phyloP scores from a whole-genome alignment of 2,113 vertebrate species.

The Paradoxurus hermaphroditus region DNA sequence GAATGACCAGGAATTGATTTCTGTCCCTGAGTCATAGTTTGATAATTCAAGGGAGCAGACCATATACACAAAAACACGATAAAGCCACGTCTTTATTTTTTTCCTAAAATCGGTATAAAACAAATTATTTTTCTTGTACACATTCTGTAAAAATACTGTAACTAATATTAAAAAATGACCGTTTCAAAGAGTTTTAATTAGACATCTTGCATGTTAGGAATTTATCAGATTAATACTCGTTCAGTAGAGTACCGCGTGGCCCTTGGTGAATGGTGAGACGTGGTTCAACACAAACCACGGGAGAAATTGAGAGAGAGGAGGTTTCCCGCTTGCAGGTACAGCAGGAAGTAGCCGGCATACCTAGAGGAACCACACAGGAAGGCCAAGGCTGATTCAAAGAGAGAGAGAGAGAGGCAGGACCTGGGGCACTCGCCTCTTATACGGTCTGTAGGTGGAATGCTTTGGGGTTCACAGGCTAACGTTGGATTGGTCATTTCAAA shows the following conservation, averaged over 20 bases:
- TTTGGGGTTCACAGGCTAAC: background rate
- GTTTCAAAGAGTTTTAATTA: background rate
- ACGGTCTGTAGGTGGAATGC: background rate
- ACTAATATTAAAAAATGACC: background rate
- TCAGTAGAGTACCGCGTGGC: background rate
- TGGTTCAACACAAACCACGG: background rate
- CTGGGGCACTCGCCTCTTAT: background rate
- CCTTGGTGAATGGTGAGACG: background rate
- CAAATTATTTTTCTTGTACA: background rate
- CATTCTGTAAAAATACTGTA: background rate
- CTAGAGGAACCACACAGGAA: background rate
- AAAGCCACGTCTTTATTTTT: background rate
- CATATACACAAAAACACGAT: background rate
- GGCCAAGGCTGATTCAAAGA: background rate
- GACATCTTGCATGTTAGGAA: background rate
- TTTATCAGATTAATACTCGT: background rate
- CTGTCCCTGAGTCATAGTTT: conserved; percentile 63
- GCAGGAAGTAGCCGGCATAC: background rate
- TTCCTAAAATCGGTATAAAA: background rate
- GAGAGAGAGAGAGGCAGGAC: background rate
- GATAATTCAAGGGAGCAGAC: conserved; percentile 61
- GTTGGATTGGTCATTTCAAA: background rate
- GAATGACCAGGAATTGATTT: conserved; percentile 39
- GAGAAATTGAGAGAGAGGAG: background rate
- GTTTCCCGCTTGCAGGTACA: background rate